These are phyloP conservation scores for Labia minor DNA, from an alignment of 2,888 invertebrate species.

Conservation along the genomic window DNA sequence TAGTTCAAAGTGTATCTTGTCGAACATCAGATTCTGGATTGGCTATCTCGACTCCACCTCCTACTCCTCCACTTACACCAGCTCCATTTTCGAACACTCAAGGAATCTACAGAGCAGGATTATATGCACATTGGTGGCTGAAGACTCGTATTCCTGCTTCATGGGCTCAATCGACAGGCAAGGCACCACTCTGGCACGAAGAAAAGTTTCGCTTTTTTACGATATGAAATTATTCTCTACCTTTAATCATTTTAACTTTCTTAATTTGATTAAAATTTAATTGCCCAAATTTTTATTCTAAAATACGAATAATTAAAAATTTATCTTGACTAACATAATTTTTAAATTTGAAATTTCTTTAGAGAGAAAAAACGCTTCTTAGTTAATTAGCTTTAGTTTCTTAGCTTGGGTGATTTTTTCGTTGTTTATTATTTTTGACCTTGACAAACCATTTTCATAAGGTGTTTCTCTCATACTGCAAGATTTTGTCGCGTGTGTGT, in stretches of 20 bases:
- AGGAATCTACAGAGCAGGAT: conserved; percentile 64
- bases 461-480: no score
- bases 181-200: conserved; percentile 21
- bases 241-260: conserved; percentile 16
- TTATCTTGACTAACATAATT: no score
- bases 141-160: conserved; percentile 68
- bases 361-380: no score
- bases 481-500: background rate
- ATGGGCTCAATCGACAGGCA: conserved; percentile 25
- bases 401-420: conserved; percentile 5
- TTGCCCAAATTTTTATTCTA: no score
- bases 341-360: no score
- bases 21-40: conserved; percentile 66
- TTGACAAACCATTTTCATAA: no score
- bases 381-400: background rate
- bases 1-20: conserved; percentile 22
- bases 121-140: conserved; percentile 90
- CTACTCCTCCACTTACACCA: conserved; percentile 56
- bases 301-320: no score
- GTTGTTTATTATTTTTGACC: no score
- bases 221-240: conserved; percentile 13
- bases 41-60: conserved; percentile 48
- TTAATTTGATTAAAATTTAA: background rate
- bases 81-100: conserved; percentile 43
- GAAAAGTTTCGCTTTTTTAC: conserved; percentile 33